Conservation (phyloP, 1,140 invertebrate genomes). For the Mizuhopecten yessoensis region DNA sequence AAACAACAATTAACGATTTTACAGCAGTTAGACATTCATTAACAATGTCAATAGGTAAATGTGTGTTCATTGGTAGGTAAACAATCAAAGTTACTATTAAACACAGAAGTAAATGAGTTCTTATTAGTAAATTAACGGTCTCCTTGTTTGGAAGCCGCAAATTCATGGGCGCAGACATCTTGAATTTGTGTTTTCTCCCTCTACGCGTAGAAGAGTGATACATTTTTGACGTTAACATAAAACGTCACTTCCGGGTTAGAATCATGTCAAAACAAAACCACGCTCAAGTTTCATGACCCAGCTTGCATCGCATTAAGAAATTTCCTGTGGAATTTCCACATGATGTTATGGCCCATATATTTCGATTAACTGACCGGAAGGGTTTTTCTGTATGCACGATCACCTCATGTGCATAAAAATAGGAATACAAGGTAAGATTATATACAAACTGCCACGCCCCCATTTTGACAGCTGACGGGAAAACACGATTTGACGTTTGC, state of each 20-base stretch:
- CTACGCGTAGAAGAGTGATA: neutral
- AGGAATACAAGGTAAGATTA: neutral
- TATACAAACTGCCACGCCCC: neutral
- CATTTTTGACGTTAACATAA: neutral
- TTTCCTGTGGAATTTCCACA: neutral
- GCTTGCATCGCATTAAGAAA: neutral
- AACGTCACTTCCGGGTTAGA: neutral
- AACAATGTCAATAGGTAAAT: constrained; percentile 44
- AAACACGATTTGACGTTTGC: neutral
- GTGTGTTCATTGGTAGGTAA: constrained; percentile 48
- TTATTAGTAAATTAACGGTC: constrained; percentile 42
- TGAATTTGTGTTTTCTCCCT: constrained; percentile 37
- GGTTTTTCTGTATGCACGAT: neutral
- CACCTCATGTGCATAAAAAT: neutral
- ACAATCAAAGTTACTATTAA: constrained; percentile 18
- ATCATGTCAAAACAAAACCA: constrained; percentile 54
- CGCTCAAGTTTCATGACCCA: neutral
- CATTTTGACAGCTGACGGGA: constrained; percentile 37
- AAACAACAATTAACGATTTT: neutral
- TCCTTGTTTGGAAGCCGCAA: constrained; percentile 52
- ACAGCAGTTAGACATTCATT: constrained; percentile 11
- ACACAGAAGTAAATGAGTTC: constrained; percentile 28
- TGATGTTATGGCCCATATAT: neutral
- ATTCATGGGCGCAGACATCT: constrained; percentile 56
- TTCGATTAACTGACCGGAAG: neutral